phyloP scores from a whole-genome alignment of 2,888 invertebrate species.

The Aplocera efformata region DNA sequence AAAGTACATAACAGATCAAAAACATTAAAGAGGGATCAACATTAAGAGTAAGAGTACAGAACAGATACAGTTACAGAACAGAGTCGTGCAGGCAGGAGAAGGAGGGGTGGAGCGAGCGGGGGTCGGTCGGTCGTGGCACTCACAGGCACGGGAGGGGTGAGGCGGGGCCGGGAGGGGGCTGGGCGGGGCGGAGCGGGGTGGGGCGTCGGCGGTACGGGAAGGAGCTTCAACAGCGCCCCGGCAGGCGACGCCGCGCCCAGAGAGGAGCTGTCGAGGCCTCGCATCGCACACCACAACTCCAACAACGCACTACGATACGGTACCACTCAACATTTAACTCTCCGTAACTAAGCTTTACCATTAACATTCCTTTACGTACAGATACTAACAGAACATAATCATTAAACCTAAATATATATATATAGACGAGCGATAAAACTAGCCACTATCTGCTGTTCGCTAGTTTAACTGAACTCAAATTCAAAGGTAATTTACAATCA shows the following conservation, averaged over 20 bases:
- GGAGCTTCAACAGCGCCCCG: slow-evolving; percentile 52
- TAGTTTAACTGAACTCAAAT: slow-evolving; percentile 76
- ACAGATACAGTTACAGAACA: slow-evolving; percentile 41
- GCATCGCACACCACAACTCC: slow-evolving; percentile 64
- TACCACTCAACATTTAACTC: slow-evolving; percentile 78
- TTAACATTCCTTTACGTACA: slow-evolving; percentile 76
- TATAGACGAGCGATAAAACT: slow-evolving; percentile 77
- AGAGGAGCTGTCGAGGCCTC: slow-evolving; percentile 64
- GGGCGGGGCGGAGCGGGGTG: slow-evolving; percentile 26
- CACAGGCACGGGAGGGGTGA: slow-evolving; percentile 33
- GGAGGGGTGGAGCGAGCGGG: slow-evolving; percentile 48
- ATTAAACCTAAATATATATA: slow-evolving; percentile 57
- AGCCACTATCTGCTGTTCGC: slow-evolving; percentile 80
- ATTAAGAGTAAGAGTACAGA: slow-evolving; percentile 70
- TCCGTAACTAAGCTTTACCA: slow-evolving; percentile 76
- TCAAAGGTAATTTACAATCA: slow-evolving; percentile 75
- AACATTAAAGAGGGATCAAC: slow-evolving; percentile 75
- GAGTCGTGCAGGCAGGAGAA: slow-evolving; percentile 72
- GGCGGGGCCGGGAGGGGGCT: slow-evolving; percentile 31
- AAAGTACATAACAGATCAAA: slow-evolving; percentile 75
- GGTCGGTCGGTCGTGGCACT: slow-evolving; percentile 45
- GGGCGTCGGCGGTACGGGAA: slow-evolving; percentile 22
- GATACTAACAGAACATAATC: slow-evolving; percentile 77
- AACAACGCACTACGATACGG: slow-evolving; percentile 76
- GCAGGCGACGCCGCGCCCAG: slow-evolving; percentile 43